Base-by-base conservation (phyloP, 2,888 invertebrate genomes). In the Epinotia bilunana region DNA sequence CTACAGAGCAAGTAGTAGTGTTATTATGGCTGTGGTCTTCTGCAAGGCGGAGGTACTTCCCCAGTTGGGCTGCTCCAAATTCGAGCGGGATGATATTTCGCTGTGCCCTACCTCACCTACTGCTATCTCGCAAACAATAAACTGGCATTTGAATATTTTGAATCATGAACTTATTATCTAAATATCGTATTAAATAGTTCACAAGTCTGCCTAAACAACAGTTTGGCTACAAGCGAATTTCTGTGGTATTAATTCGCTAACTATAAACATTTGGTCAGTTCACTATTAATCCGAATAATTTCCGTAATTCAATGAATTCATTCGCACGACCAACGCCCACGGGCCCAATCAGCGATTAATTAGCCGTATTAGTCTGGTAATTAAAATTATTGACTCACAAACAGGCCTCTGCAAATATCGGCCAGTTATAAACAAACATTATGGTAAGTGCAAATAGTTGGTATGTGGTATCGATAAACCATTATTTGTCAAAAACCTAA, bases 221-320 rank as follows among this genome's bases (percentile, higher is more conserved):
- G n/a, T 7, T 53, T 53, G 5, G 53, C 53, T 53, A n/a, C 16
- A n/a, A n/a, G 6, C 53, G n/a, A 53, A 0, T 53, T 53, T n/a
- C n/a, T n/a, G 16, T 5, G 53, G 53, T 53, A n/a, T 53, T 53
- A 33, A 33, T 49, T 49, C 65, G 6, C 11, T 33, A n/a, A 53
- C 1, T n/a, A 53, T 33, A 65, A 65, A 53, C 28, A 65, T 65
- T 65, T 65, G 65, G 53, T 65, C 53, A 65, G 28, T 68, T 58
- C 55, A 57, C 9, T 57, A 57, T 58, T 68, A 57, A 68, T 68
- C 55, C 20, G 23, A 58, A 67, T 67, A 67, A 68, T 57, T 68
- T 39, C 23, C 18, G 43, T 68, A 68, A 68, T 68, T 68, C 39
- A 68, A 57, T 68, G 65, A 65, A 65, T 65, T 55, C 65, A 65